phyloP scores from a whole-genome alignment of 2,888 invertebrate species.

The Papilio gigon region DNA sequence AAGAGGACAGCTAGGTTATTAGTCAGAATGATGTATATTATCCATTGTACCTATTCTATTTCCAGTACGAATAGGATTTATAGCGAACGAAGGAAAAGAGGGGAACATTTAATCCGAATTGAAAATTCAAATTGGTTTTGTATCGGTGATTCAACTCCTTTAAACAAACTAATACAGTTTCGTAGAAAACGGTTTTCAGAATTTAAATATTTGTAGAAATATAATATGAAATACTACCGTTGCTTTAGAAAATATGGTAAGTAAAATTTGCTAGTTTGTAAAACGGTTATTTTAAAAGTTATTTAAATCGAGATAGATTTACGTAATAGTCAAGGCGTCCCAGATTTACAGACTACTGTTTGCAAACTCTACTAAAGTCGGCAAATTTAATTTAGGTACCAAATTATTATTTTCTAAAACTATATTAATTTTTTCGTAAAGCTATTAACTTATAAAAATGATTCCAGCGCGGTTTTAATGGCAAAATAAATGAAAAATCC shows the following conservation, averaged over 20 bases:
- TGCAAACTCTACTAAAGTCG: background rate
- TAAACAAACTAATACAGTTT: constrained; percentile 18
- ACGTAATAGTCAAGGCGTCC: too few species aligned
- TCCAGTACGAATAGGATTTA: constrained; percentile 28
- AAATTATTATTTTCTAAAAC: too few species aligned
- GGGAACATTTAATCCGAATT: constrained; percentile 32
- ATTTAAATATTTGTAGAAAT: background rate
- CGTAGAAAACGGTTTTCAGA: constrained; percentile 9
- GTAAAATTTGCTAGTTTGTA: background rate
- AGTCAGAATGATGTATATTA: constrained; percentile 32
- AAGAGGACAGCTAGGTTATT: constrained; percentile 27
- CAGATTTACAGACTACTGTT: background rate
- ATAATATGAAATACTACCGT: background rate
- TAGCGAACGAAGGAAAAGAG: constrained; percentile 25
- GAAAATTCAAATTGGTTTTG: constrained; percentile 38
- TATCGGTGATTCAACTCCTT: constrained; percentile 17
- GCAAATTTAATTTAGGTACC: too few species aligned
- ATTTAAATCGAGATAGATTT: too few species aligned
- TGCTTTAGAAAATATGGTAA: background rate
- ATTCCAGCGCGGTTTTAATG: background rate
- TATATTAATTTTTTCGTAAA: too few species aligned
- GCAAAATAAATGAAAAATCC: background rate
- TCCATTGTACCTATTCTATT: constrained; percentile 29
- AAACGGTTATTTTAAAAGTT: too few species aligned
- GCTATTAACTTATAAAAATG: background rate